Evolutionary conservation across 2,888 invertebrate genomes (phyloP), one percentile per base, ranked within the genome.

Genomic region (Cerastoderma edule): DNA sequence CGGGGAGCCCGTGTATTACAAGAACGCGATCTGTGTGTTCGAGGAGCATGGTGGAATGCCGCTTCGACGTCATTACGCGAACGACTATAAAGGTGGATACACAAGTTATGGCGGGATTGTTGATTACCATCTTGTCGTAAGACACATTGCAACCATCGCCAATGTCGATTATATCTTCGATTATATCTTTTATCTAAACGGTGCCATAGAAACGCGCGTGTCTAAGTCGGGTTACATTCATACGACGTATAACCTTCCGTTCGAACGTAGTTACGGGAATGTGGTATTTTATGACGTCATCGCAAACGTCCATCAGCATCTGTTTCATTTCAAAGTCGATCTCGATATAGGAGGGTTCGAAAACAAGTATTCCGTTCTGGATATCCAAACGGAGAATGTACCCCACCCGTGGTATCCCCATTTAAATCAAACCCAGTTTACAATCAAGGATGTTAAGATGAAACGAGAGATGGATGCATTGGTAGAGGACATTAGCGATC

Each of bases 91-190:
- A 10, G 83, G 78, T 0, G 83, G 85, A 0, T 88, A 83, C 53
- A 71, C 44, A 13, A 76, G 72, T 50, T 89, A 87, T 53, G 88
- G 87, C 0, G 90, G 89, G 0, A 68, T 87, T 27, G 84, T 85
- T 0, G 88, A 86, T 65, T 84, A 88, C 66, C 81, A 83, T 24
- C 75, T 91, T 8, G 85, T 90, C 19, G 85, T 91, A 3, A 66
- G 91, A 30, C 79, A 86, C 54, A 88, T 90, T 35, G 81, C 87
- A 19, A 88, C 76, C 69, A 78, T 90, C 16, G 86, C 88, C 85
- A 89, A 88, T 72, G 86, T 84, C 68, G 91, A 91, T 78, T 91
- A 89, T 67, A 85, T 91, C 13, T 85, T 91, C 60, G 91, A 91
- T 74, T 89, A 88, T 39, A 85, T 89, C 22, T 89, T 91, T 78